These are phyloP conservation scores for Schizopygopsis pylzovi DNA, from an alignment of 2,797 vertebrate species.

Conservation along the genomic window DNA sequence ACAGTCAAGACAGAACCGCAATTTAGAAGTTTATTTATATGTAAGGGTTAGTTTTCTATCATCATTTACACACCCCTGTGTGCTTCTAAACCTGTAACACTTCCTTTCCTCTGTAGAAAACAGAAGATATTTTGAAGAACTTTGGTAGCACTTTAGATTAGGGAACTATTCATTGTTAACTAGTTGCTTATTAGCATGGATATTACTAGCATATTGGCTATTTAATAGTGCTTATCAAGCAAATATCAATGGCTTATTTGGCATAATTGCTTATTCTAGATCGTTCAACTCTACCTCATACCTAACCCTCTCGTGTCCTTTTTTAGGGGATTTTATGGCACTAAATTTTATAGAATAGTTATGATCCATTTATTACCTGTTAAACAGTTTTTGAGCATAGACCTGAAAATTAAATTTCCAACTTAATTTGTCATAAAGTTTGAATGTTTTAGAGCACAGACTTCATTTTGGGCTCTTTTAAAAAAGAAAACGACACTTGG, in stretches of 20 bases:
- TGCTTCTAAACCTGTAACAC: neutral
- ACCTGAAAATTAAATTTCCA: neutral
- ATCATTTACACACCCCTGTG: neutral
- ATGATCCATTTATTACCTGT: neutral
- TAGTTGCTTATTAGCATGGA: neutral
- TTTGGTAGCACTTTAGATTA: neutral
- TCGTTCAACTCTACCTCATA: neutral
- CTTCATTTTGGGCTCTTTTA: neutral
- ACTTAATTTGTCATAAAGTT: neutral
- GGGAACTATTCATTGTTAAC: neutral
- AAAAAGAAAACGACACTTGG: no score
- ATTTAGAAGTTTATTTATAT: constrained; percentile 25
- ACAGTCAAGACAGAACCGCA: constrained; percentile 2
- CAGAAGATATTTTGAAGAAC: neutral
- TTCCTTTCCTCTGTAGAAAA: neutral
- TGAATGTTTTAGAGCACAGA: neutral
- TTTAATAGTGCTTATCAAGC: neutral
- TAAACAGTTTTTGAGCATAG: neutral
- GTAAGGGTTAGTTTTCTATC: neutral
- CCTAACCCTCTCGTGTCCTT: neutral
- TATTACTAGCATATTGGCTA: neutral
- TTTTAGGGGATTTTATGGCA: neutral
- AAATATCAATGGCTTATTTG: neutral
- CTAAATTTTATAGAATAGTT: neutral
- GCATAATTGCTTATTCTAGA: neutral